Conservation (phyloP, 2,797 vertebrate genomes). For the Florisuga fusca region DNA sequence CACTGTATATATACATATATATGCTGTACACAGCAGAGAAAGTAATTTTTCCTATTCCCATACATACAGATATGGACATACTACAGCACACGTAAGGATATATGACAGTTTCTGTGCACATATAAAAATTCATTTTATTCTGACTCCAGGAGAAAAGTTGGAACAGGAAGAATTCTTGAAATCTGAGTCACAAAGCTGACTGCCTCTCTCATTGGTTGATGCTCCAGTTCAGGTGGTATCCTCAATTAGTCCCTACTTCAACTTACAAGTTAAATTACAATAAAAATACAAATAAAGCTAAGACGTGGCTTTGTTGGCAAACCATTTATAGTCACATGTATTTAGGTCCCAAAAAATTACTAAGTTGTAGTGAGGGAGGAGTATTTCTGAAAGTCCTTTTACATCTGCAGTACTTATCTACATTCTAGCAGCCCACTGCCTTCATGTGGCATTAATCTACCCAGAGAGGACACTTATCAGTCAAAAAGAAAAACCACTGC, state of each 20-base stretch:
- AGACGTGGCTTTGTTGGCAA: neutral
- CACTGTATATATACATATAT: no score
- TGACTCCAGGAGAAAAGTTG: neutral
- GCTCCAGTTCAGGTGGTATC: neutral
- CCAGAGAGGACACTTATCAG: constrained; percentile 29
- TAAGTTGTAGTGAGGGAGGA: neutral
- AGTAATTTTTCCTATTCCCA: neutral
- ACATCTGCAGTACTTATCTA: neutral
- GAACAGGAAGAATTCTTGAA: constrained; percentile 39
- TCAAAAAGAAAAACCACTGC: neutral
- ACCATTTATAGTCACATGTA: neutral
- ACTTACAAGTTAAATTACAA: neutral
- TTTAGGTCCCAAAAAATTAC: neutral
- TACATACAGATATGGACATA: neutral
- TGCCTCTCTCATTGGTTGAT: constrained; percentile 6
- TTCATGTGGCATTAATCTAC: constrained; percentile 53
- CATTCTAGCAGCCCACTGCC: constrained; percentile 1
- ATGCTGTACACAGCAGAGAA: neutral
- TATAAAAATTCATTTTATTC: neutral
- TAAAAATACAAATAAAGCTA: neutral
- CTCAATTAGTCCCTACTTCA: neutral
- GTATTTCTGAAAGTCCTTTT: neutral
- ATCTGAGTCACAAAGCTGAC: constrained; percentile 27
- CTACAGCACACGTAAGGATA: neutral
- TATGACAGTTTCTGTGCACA: neutral